phyloP scores from a whole-genome alignment of 2,797 vertebrate species.

The Dromococcyx pavoninus region DNA sequence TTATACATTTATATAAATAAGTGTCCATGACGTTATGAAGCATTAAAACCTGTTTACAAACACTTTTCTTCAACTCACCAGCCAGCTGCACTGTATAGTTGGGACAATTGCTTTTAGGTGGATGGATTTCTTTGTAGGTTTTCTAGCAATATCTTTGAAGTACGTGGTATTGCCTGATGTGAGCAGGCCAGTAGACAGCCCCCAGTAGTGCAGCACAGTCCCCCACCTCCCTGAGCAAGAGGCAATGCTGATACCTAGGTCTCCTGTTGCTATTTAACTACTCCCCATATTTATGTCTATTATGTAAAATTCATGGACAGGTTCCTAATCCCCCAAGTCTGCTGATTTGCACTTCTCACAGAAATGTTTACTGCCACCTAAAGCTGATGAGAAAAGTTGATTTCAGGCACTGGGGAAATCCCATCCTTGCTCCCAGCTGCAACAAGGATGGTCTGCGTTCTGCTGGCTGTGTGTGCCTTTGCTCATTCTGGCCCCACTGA shows the following conservation, averaged over 20 bases:
- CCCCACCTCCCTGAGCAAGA: neutral
- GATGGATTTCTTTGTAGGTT: neutral
- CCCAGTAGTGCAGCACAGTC: neutral
- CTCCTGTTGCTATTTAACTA: neutral
- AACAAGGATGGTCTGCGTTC: neutral
- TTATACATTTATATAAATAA: neutral
- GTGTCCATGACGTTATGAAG: neutral
- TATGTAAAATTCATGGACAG: neutral
- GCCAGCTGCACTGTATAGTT: neutral
- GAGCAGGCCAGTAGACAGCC: neutral
- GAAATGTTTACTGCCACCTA: neutral
- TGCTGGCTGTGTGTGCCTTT: neutral
- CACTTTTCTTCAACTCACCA: neutral
- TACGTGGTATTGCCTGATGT: neutral
- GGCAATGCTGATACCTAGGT: neutral
- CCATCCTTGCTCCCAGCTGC: neutral
- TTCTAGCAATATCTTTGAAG: neutral
- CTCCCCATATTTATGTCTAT: neutral
- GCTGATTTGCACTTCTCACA: neutral
- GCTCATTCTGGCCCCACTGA: neutral
- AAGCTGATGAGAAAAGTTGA: constrained; percentile 27
- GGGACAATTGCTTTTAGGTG: neutral
- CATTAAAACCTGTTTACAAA: neutral
- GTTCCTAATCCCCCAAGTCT: neutral
- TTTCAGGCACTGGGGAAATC: neutral